Evolutionary conservation across 2,888 invertebrate genomes (phyloP).

Genomic region (Cosmia trapezina): DNA sequence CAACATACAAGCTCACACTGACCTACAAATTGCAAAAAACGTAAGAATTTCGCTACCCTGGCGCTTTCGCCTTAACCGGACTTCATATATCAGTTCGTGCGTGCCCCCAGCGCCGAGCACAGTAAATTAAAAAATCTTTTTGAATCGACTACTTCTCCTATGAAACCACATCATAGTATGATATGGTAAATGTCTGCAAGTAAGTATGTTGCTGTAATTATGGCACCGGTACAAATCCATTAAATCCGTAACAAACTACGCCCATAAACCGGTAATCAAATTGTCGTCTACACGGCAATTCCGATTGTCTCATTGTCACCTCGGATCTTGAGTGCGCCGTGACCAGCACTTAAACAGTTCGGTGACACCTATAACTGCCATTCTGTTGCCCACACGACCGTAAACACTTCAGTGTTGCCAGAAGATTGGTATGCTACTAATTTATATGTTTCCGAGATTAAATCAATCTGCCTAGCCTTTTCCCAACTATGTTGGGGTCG

Average conservation of each 20-base stretch:
- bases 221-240: neutral
- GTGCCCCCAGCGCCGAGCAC: no score
- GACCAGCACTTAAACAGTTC: slow-evolving; percentile 39
- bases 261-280: slow-evolving; percentile 20
- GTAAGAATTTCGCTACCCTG: no score
- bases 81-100: no score
- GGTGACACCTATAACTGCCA: slow-evolving; percentile 48
- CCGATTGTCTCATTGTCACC: slow-evolving; percentile 51
- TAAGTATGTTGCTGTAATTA: neutral
- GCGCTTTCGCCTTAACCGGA: no score
- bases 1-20: no score
- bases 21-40: no score
- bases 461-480: no score
- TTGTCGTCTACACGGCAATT: slow-evolving; percentile 2
- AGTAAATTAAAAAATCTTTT: no score
- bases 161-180: neutral
- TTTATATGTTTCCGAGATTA: slow-evolving; percentile 9
- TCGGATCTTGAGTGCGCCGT: slow-evolving; percentile 12
- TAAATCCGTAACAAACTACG: neutral
- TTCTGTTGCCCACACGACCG: slow-evolving; percentile 44
- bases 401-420: slow-evolving; percentile 37
- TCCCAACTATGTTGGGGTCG: no score
- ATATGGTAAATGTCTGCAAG: no score
- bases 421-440: no score
- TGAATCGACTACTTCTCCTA: no score